Evolutionary conservation across 2,113 vertebrate species (phyloP), one percentile per base, ranked within the genome.

Genomic region (Tauraco erythrolophus): DNA sequence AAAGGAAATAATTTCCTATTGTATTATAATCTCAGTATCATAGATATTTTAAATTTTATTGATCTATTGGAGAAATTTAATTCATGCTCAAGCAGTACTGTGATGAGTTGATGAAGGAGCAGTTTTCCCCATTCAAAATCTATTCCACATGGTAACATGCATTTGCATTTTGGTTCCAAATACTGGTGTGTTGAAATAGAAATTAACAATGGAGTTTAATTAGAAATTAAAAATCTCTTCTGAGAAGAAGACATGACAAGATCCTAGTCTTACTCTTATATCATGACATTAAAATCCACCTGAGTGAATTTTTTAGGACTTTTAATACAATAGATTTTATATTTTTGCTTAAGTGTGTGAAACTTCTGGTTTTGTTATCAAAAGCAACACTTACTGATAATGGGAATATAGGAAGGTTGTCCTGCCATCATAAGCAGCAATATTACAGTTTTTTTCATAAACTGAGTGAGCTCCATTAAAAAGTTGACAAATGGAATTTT

Each of bases 401-500:
- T 12, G 17, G n/a, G 30, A 78, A 71, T 2, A 18, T 1, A 66
- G 6, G 14, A 70, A 57, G 43, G 7, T 11, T 64, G 14, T 70
- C 43, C 37, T 79, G 33, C 16, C 13, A 21, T 25, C 35, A 15
- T 13, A 51, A 60, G 11, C 33, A 60, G 8, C 37, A 78, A 37
- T 45, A 66, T 54, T 61, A 60, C 8, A 53, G 19, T 18, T 18
- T 21, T 71, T 53, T 61, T 70, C n/a, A n/a, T 21, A 54, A 70
- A 80, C 3, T 11, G 10, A 76, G 12, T 22, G 71, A 94, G 8
- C 3, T 62, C 22, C 31, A 41, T 31, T 50, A n/a, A 64, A 50
- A 80, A 4, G 1, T 1, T 79, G 27, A 56, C 9, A 43, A 54
- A 51, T 21, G 1, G 14, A n/a, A n/a, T 5, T 9, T 1, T 2